Base-by-base conservation (phyloP, 2,888 invertebrate genomes). In the Mayetiola destructor region DNA sequence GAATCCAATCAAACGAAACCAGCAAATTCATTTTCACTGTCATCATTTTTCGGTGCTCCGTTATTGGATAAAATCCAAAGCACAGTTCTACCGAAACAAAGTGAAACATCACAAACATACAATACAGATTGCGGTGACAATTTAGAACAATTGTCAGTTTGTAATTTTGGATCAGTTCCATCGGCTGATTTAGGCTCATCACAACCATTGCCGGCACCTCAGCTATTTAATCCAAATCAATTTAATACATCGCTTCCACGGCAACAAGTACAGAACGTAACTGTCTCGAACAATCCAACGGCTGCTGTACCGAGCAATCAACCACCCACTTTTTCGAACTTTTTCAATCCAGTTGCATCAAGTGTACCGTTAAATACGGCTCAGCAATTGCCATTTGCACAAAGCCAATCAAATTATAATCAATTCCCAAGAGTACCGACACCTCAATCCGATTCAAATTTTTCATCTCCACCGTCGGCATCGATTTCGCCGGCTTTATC, bases 1-100 rank as follows among this genome's bases (percentile, higher is more conserved):
- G 59, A 58, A 56, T 61, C 58, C 53, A 61, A 61, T 57, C 59
- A 61, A 56, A 59, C 27, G 29, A 32, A 32, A 32, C 12, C 32
- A 12, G 32, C 6, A 8, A 40, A 3, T 8, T 37, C 36, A 9
- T 56, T 56, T 56, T 56, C 56, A 12, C 10, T 56, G 8, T 39
- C 56, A 14, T 39, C 56, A 27, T 56, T 56, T 18, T 56, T 56
- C 37, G 48, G 48, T 27, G 23, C 48, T 6, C 48, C 48, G 4
- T 27, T 48, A 3, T 48, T 48, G 27, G 48, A 48, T 48, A 48
- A 48, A 48, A n/a, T n/a, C n/a, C n/a, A n/a, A n/a, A n/a, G n/a
- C n/a, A n/a, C 32, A 12, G 30, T 32, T 18, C 18, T 54, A 30
- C 54, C 54, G 9, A 48, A 48, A 42, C 10, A 3, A 9, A 18